phyloP scores from a whole-genome alignment of 2,888 invertebrate species.

The Antheraea yamamai region DNA sequence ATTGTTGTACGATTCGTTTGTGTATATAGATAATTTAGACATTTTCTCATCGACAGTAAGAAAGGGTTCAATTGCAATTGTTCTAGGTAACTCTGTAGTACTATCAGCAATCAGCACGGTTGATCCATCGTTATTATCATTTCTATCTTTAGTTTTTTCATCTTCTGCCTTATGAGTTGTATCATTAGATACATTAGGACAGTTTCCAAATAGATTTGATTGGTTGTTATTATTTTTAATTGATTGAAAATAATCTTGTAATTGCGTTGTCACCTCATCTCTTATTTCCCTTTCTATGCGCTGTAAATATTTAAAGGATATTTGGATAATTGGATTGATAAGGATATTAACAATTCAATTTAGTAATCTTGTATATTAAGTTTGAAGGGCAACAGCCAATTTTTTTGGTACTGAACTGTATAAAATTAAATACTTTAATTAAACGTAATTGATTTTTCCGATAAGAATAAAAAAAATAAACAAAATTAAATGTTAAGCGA shows the following conservation, averaged over 20 bases:
- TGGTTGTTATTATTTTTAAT: conserved; percentile 15
- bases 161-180: neutral
- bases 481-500: neutral
- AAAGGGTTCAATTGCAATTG: neutral
- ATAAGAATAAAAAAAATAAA: neutral
- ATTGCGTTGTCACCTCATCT: neutral
- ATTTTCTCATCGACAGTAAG: neutral
- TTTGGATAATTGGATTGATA: neutral
- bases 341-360: neutral
- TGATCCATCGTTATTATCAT: neutral
- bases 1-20: neutral
- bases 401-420: neutral
- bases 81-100: neutral
- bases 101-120: neutral
- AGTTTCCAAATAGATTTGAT: neutral
- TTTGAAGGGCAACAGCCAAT: neutral
- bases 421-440: neutral
- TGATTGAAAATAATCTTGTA: conserved; percentile 6
- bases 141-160: neutral
- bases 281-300: neutral
- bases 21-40: neutral
- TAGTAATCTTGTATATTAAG: too few relatives aligned
- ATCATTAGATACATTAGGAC: neutral
- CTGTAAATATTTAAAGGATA: neutral
- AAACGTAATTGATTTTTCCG: neutral